Evolutionary conservation across 2,888 invertebrate species (phyloP).

Genomic region (Pollenia labialis): DNA sequence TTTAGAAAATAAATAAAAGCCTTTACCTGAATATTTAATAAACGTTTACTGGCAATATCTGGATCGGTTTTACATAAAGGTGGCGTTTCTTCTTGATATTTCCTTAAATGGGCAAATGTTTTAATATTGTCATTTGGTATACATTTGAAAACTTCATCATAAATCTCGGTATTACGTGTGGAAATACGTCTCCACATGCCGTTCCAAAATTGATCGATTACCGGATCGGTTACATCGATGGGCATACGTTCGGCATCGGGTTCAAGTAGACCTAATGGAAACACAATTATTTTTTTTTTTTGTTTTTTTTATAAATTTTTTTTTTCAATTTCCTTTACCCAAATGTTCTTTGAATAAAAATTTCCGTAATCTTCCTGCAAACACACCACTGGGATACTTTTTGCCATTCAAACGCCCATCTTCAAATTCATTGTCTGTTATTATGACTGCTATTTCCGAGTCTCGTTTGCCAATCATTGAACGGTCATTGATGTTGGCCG

Average conservation of each 20-base stretch:
- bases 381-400: conserved; percentile 92
- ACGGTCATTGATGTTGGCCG: conserved; percentile 98
- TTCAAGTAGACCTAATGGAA: conserved; percentile 84
- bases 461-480: conserved; percentile 97
- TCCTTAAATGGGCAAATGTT: conserved; percentile 90
- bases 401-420: conserved; percentile 93
- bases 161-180: conserved; percentile 92
- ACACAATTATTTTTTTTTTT: conserved; percentile 60
- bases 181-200: conserved; percentile 93
- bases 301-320: neutral
- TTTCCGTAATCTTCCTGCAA: conserved; percentile 93
- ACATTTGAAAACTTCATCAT: conserved; percentile 96
- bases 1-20: neutral
- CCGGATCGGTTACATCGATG: conserved; percentile 91
- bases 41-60: conserved; percentile 88
- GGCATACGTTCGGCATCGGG: conserved; percentile 83
- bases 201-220: conserved; percentile 92
- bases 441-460: conserved; percentile 95
- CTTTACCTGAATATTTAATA: conserved; percentile 89
- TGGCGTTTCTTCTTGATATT: conserved; percentile 89
- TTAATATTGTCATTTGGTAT: conserved; percentile 94
- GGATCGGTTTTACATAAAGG: conserved; percentile 90
- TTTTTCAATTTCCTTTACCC: conserved; percentile 85
- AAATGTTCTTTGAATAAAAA: conserved; percentile 96
- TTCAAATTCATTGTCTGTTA: conserved; percentile 93